phyloP scores from a whole-genome alignment of 37 sponge, comb jelly and placozoan genomes.

The Halisarca cf. caerulea region DNA sequence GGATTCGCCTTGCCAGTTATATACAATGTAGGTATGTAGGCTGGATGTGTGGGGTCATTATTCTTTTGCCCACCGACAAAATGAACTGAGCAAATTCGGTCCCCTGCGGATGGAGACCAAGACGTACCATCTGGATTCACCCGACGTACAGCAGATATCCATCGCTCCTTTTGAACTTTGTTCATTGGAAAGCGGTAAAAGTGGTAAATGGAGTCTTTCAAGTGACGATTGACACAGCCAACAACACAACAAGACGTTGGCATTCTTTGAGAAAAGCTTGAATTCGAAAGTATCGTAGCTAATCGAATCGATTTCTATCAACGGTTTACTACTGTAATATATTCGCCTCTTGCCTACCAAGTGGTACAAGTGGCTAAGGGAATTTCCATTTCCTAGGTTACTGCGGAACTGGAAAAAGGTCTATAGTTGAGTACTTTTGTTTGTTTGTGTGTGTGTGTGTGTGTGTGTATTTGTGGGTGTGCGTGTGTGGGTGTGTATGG shows the following conservation, averaged over 20 bases:
- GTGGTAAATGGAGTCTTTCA: constrained; percentile 6
- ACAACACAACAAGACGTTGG: constrained; percentile 32
- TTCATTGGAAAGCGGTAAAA: constrained; percentile 13
- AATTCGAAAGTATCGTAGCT: too few relatives aligned
- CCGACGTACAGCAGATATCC: background rate
- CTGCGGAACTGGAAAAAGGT: too few relatives aligned
- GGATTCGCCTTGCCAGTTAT: background rate
- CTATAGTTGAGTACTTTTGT: too few relatives aligned
- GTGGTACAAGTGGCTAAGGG: too few relatives aligned
- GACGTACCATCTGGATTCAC: constrained; percentile 11
- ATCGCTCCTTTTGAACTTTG: constrained; percentile 13
- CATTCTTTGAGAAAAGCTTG: too few relatives aligned
- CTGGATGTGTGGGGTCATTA: constrained; percentile 22
- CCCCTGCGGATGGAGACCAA: background rate
- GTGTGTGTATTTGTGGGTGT: too few relatives aligned
- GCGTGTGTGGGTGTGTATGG: too few relatives aligned
- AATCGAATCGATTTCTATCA: too few relatives aligned
- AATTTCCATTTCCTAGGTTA: too few relatives aligned
- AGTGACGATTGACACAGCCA: constrained; percentile 20
- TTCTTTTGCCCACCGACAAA: constrained; percentile 18
- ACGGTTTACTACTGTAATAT: too few relatives aligned
- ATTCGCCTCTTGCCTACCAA: too few relatives aligned
- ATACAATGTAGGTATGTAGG: background rate
- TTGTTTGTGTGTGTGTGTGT: too few relatives aligned
- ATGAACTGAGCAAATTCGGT: constrained; percentile 25